Percentiles rank a stretch among this genome's conserved stretches.
phyloP scores from a whole-genome alignment of 2,888 invertebrate genomes.

The Neocrepidodera transversa region DNA sequence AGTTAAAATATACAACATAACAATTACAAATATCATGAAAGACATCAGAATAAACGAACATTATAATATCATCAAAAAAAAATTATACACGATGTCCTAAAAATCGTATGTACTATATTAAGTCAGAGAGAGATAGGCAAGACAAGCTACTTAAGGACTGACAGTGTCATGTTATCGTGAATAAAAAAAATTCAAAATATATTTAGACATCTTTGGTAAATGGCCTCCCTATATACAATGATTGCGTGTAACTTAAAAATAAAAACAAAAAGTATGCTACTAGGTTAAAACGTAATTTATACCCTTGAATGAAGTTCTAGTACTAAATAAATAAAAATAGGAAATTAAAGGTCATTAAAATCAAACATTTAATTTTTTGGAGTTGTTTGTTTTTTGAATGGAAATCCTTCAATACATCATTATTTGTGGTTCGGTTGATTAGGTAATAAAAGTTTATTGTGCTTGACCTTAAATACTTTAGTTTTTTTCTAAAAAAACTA shows the following conservation, averaged over 20 bases:
- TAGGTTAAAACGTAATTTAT: conserved; percentile 28
- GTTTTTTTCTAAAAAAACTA: too few relatives aligned
- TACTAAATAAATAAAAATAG: neutral
- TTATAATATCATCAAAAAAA: neutral
- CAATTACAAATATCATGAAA: neutral
- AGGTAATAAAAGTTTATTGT: too few relatives aligned
- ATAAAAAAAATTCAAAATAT: too few relatives aligned
- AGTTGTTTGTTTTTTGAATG: neutral
- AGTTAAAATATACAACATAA: neutral
- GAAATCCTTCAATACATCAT: neutral
- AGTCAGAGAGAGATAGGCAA: too few relatives aligned
- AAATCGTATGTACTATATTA: too few relatives aligned
- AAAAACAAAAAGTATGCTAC: conserved; percentile 27
- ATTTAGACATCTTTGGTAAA: too few relatives aligned
- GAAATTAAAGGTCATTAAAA: conserved; percentile 5
- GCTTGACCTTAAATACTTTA: too few relatives aligned
- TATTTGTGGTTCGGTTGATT: too few relatives aligned
- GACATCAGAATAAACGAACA: neutral
- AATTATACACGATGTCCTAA: too few relatives aligned
- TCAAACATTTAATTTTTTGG: neutral
- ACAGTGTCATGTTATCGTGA: too few relatives aligned
- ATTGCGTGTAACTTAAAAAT: neutral
- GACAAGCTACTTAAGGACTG: too few relatives aligned
- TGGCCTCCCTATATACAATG: too few relatives aligned
- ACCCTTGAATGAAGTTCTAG: conserved; percentile 8